Base-by-base conservation (phyloP, 2,113 vertebrate species). In the Uria aalge region DNA sequence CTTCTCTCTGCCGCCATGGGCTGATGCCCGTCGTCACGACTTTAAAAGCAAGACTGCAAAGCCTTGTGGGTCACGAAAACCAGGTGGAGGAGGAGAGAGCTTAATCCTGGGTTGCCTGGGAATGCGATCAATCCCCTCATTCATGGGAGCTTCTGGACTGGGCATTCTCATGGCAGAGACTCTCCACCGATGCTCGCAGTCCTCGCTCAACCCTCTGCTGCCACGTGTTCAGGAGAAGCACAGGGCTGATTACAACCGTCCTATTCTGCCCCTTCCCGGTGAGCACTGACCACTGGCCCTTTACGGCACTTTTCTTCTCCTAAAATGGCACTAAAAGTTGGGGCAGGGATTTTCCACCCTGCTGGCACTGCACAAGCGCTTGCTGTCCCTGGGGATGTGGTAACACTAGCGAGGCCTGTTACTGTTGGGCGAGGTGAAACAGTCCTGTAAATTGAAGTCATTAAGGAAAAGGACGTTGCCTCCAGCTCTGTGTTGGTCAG, bases 11-110 rank as follows among this genome's bases (percentile, higher is more conserved):
- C 29, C 48, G 53, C 81, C 53, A 14, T 2, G 18, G 41, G 53
- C 36, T 60, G 16, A 59, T 40, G 18, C 10, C 45, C 27, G 38
- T 13, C 0, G 0, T 38, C 57, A 22, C 3, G 30, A 24, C 30
- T 90, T 63, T 55, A 67, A 38, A 79, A 40, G 26, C 0, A 0
- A 73, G 63, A 75, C 13, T 43, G 30, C 9, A 88, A 83, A 86
- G 47, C 6, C 48, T 64, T 5, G 4, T 1, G 2, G 43, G 45
- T 72, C 66, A 79, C 30, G 60, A 67, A 80, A 79, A 50, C 2
- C 12, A 60, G 41, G 32, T 19, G 15, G 20, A 67, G 26, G 8
- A 72, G 48, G 43, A 87, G 4, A 1, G 3, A 55, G 7, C 34
- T 52, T 86, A 78, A 40, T 60, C 55, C 41, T 11, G 10, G 6